Conservation (phyloP, 2,113 vertebrate genomes). For the Ptyas mucosa region DNA sequence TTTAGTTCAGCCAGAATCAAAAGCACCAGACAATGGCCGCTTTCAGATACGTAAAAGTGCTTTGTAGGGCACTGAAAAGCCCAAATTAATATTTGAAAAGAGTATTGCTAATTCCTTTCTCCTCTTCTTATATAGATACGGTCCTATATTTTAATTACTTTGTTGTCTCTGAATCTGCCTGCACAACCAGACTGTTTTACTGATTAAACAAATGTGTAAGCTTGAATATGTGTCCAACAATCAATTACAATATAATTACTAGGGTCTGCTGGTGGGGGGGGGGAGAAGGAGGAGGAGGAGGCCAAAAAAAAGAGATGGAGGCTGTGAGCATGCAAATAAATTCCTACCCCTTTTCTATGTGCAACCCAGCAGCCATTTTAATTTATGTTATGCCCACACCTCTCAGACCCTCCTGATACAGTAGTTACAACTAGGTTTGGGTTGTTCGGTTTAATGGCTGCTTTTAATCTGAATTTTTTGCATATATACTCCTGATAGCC, state of each 20-base stretch:
- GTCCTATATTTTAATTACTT: constrained; percentile 62
- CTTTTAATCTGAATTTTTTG: not conserved
- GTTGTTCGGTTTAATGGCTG: not conserved
- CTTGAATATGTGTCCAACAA: constrained; percentile 48
- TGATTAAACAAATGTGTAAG: constrained; percentile 74
- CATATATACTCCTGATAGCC: not conserved
- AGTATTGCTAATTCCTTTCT: constrained; percentile 74
- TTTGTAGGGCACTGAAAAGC: constrained; percentile 75
- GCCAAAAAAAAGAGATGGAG: not conserved
- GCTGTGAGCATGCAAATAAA: not conserved
- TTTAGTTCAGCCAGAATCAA: constrained; percentile 70
- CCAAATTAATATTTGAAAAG: constrained; percentile 81
- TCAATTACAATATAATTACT: constrained; percentile 48
- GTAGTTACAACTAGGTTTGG: not conserved
- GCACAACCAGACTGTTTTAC: constrained; percentile 62
- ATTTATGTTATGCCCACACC: not conserved
- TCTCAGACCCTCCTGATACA: not conserved
- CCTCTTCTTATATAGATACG: constrained; percentile 64
- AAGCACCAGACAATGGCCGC: constrained; percentile 70
- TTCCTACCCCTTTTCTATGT: not conserved
- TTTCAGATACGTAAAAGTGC: constrained; percentile 71
- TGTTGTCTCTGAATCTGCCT: constrained; percentile 58
- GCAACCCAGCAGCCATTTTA: not conserved
- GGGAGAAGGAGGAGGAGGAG: not conserved
- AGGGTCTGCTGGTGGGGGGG: not conserved